These are phyloP conservation scores for Seira ritae DNA, from an alignment of 2,888 invertebrate genomes.

Conservation along the genomic window DNA sequence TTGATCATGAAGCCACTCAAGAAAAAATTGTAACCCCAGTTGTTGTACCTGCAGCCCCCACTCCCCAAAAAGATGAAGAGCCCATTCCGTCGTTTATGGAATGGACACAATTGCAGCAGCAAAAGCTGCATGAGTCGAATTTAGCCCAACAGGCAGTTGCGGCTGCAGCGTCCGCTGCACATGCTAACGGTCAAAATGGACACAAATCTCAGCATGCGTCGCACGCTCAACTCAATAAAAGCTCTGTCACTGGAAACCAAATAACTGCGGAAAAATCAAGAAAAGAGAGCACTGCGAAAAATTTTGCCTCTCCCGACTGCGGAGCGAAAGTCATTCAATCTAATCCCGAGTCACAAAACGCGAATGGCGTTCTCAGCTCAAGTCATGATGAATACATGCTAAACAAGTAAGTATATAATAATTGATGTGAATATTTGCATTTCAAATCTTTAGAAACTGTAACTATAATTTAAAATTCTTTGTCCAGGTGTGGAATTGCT, in stretches of 20 bases:
- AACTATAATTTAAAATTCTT: not conserved
- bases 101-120: conserved; percentile 72
- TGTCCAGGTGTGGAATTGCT: conserved; percentile 84
- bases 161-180: conserved; percentile 11
- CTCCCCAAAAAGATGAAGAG: conserved; percentile 65
- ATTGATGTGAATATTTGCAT: not conserved
- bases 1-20: not conserved
- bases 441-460: conserved; percentile 10
- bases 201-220: conserved; percentile 33
- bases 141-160: conserved; percentile 36
- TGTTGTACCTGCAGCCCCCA: not conserved
- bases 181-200: conserved; percentile 42
- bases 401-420: conserved; percentile 81
- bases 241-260: conserved; percentile 24
- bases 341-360: conserved; percentile 94
- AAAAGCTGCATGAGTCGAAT: conserved; percentile 59
- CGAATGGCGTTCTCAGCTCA: conserved; percentile 89
- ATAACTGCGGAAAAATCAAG: conserved; percentile 24
- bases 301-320: conserved; percentile 97
- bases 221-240: conserved; percentile 57
- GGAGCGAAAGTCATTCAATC: conserved; percentile 96
- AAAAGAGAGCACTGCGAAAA: conserved; percentile 79
- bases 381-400: conserved; percentile 98
- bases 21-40: conserved; percentile 13
- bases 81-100: conserved; percentile 73